Evolutionary conservation across 2,113 vertebrate genomes (phyloP).

Genomic region (Neolamprologus tretocephalus): DNA sequence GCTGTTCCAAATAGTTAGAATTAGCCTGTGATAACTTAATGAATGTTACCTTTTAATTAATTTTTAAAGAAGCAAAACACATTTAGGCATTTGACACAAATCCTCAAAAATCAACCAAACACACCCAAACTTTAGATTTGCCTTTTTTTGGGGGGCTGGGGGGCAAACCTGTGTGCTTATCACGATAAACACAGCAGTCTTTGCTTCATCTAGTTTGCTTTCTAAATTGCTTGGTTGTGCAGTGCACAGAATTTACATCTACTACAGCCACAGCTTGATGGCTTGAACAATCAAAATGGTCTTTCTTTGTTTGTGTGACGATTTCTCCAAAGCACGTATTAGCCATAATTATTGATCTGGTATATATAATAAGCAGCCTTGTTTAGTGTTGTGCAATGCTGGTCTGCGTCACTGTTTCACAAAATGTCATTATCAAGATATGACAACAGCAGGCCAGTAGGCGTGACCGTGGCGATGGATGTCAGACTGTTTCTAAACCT

Average conservation of each 20-base stretch:
- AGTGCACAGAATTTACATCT: fast-evolving
- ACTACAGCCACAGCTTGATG: neutral
- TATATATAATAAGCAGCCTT: neutral
- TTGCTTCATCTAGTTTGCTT: neutral
- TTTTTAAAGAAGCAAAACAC: neutral
- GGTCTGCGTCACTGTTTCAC: neutral
- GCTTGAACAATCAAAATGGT: neutral
- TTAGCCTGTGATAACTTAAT: neutral
- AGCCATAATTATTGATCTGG: neutral
- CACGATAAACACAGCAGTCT: neutral
- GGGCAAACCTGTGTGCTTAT: neutral
- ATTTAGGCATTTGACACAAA: neutral
- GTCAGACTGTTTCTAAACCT: neutral
- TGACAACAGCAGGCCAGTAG: neutral
- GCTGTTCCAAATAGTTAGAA: neutral
- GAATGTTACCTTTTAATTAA: neutral
- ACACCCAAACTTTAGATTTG: neutral
- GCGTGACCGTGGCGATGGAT: neutral
- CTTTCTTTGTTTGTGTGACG: neutral
- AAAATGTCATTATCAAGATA: neutral
- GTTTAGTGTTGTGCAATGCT: neutral
- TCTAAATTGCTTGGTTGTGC: neutral
- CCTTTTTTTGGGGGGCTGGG: neutral
- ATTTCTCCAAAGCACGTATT: neutral
- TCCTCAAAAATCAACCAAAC: neutral